These are phyloP conservation scores for Drosophila micromelanica DNA, from an alignment of 1,140 invertebrate genomes.

Conservation along the genomic window DNA sequence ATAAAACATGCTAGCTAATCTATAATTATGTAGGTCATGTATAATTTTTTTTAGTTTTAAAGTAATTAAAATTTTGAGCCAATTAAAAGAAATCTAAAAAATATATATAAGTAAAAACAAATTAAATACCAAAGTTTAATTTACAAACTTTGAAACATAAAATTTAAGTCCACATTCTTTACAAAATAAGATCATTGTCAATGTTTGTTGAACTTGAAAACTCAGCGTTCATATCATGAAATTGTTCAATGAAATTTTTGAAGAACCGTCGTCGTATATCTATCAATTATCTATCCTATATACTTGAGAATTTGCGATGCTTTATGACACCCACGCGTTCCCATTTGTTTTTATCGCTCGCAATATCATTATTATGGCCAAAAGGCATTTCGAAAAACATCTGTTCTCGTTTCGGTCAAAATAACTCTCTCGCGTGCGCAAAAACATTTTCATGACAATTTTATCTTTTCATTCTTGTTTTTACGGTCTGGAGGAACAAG, in stretches of 20 bases:
- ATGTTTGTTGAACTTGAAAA: conserved; percentile 74
- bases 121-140: neutral
- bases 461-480: conserved; percentile 43
- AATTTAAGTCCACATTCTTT: neutral
- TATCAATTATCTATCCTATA: conserved; percentile 19
- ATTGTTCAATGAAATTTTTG: conserved; percentile 46
- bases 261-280: conserved; percentile 3
- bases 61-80: too few species aligned
- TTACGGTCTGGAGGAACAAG: conserved; percentile 39
- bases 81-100: too few species aligned
- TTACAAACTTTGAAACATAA: neutral
- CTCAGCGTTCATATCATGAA: conserved; percentile 40
- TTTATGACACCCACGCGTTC: conserved; percentile 59
- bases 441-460: conserved; percentile 55
- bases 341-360: conserved; percentile 42
- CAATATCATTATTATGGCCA: conserved; percentile 50
- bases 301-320: conserved; percentile 10
- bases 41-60: too few species aligned
- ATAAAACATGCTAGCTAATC: too few species aligned
- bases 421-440: conserved; percentile 41
- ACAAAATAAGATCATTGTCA: conserved; percentile 8
- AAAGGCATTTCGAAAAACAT: conserved; percentile 58
- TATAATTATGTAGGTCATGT: too few species aligned
- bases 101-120: neutral
- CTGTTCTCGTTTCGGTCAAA: conserved; percentile 40